Percentiles rank a stretch among this genome's conserved stretches.
Evolutionary conservation across 2,888 invertebrate genomes (phyloP).

Genomic region (Callosobruchus maculatus): DNA sequence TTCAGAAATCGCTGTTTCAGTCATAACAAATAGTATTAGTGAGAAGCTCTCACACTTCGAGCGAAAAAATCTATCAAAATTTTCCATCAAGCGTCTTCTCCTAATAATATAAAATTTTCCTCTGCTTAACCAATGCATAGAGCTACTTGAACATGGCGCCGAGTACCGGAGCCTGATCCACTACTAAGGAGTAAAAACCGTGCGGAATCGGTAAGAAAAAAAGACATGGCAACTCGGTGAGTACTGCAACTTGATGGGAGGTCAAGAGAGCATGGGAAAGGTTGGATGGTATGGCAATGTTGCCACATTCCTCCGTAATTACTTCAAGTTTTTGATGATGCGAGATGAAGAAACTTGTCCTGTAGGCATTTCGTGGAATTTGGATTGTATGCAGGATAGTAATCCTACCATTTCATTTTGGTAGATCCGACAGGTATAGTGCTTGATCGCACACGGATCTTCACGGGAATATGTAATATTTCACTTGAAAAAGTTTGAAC

Average conservation of each 20-base stretch:
- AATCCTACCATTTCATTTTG: not conserved
- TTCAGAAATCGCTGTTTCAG: too few relatives aligned
- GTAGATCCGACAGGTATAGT: not conserved
- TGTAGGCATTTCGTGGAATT: not conserved
- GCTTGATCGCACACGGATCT: not conserved
- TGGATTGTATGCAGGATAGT: not conserved
- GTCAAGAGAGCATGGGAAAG: conserved; percentile 25
- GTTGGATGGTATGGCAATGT: conserved; percentile 3
- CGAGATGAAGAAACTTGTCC: not conserved
- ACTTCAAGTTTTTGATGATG: conserved; percentile 2
- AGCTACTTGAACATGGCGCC: not conserved
- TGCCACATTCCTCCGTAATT: conserved; percentile 6
- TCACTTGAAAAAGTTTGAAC: too few relatives aligned
- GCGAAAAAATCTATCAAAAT: too few relatives aligned
- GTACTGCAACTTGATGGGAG: conserved; percentile 22
- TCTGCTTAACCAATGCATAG: too few relatives aligned
- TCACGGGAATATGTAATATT: too few relatives aligned
- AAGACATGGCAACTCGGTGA: conserved; percentile 17
- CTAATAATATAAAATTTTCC: too few relatives aligned
- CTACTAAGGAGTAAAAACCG: not conserved
- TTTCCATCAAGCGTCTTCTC: too few relatives aligned
- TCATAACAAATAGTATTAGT: too few relatives aligned
- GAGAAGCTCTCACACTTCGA: too few relatives aligned
- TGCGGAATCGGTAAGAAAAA: conserved; percentile 3
- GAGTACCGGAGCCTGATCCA: not conserved